Evolutionary conservation across 37 sponge, comb jelly and placozoan genomes (phyloP).

Genomic region (Aplysina aerophoba): DNA sequence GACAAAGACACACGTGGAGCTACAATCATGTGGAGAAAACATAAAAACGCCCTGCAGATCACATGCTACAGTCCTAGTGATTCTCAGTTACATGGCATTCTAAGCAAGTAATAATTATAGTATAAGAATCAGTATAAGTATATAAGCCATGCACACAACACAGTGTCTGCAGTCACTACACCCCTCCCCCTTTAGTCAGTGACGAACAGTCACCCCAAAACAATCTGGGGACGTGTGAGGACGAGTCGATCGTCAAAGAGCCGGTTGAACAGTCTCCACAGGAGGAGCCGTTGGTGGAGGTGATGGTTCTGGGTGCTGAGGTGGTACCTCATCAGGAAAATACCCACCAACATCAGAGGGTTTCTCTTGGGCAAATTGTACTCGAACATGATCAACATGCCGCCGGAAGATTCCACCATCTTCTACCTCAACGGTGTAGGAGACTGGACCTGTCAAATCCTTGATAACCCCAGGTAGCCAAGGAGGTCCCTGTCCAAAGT

Average conservation of each 20-base stretch:
- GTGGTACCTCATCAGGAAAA: background rate
- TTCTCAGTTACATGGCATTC: no score
- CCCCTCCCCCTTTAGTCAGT: conserved; percentile 14
- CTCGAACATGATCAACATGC: conserved; percentile 35
- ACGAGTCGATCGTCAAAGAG: background rate
- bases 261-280: background rate
- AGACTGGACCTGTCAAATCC: conserved; percentile 29
- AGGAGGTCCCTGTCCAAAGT: background rate
- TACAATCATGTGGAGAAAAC: no score
- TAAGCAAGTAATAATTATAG: no score
- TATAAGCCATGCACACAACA: background rate
- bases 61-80: no score
- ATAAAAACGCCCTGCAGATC: no score
- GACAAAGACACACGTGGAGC: no score
- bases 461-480: conserved; percentile 27
- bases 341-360: no score
- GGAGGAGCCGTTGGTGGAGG: background rate
- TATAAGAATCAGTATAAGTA: no score
- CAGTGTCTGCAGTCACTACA: background rate
- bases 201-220: background rate
- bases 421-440: conserved; percentile 4
- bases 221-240: background rate
- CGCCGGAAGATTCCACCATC: conserved; percentile 34
- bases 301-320: background rate
- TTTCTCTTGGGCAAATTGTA: background rate